These are phyloP conservation scores for Channa maculata DNA, from an alignment of 2,113 vertebrate species.

Conservation along the genomic window DNA sequence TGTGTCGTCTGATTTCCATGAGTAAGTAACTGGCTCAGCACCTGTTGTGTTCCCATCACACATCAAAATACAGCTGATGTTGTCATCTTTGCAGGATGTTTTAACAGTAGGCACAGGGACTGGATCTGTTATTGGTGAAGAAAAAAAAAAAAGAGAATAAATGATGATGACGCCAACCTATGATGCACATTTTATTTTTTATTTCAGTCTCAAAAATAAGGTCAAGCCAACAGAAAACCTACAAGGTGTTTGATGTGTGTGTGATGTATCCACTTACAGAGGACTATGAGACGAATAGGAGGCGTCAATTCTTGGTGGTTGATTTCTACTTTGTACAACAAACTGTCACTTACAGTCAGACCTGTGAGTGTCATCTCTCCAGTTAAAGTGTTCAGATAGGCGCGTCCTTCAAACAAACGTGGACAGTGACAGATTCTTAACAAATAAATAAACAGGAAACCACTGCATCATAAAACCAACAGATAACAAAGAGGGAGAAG, in stretches of 20 bases:
- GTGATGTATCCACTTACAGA: slow-evolving; percentile 42
- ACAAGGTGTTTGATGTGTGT: not conserved
- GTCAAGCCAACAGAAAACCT: no score
- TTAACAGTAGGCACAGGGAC: slow-evolving; percentile 32
- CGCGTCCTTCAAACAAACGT: not conserved
- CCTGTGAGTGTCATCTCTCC: slow-evolving; percentile 57
- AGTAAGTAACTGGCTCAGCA: slow-evolving; percentile 5
- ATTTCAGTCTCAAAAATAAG: no score
- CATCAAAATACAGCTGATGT: slow-evolving; percentile 17
- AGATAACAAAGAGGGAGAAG: not conserved
- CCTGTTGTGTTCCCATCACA: slow-evolving; percentile 28
- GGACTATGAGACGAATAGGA: not conserved
- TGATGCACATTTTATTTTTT: no score
- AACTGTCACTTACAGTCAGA: not conserved
- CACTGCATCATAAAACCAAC: no score
- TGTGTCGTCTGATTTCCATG: not conserved
- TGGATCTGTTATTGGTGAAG: slow-evolving; percentile 27
- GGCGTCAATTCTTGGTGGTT: accelerated
- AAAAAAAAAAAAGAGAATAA: not conserved
- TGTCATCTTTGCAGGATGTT: not conserved
- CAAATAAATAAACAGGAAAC: not conserved
- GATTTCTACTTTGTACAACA: slow-evolving; percentile 4
- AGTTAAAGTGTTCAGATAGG: not conserved
- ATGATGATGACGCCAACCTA: not conserved
- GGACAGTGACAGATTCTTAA: not conserved